Conservation (phyloP, 2,888 invertebrate species). For the Euclidia mi region DNA sequence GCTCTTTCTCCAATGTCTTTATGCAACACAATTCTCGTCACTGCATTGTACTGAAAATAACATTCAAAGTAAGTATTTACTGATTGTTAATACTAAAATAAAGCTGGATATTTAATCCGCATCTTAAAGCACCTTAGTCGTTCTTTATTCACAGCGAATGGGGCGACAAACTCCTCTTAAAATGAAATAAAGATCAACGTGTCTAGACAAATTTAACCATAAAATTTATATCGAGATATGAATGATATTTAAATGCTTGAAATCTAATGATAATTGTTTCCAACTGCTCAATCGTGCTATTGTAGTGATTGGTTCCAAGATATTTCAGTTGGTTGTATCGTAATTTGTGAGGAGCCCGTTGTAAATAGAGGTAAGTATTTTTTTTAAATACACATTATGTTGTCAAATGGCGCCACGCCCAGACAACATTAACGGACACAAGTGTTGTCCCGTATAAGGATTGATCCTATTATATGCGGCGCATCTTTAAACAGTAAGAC, state of each 20-base stretch:
- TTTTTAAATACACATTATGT: too few relatives aligned
- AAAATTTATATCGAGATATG: constrained; percentile 8
- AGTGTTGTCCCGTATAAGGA: too few relatives aligned
- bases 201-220: constrained; percentile 19
- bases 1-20: too few relatives aligned
- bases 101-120: constrained; percentile 6
- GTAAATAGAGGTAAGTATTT: too few relatives aligned
- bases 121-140: constrained; percentile 4
- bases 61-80: neutral
- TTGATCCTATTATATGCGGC: too few relatives aligned
- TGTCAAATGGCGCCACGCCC: too few relatives aligned
- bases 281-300: too few relatives aligned
- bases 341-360: too few relatives aligned
- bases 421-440: too few relatives aligned
- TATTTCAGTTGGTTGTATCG: too few relatives aligned
- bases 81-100: constrained; percentile 3
- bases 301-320: too few relatives aligned
- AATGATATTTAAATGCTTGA: constrained; percentile 7
- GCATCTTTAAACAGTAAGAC: too few relatives aligned
- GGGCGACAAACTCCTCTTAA: constrained; percentile 7
- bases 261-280: constrained; percentile 1
- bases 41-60: neutral
- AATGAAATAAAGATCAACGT: constrained; percentile 12
- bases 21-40: neutral
- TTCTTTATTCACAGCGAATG: neutral